Evolutionary conservation across 2,888 invertebrate genomes (phyloP).

Genomic region (Drosophila maculinotata): DNA sequence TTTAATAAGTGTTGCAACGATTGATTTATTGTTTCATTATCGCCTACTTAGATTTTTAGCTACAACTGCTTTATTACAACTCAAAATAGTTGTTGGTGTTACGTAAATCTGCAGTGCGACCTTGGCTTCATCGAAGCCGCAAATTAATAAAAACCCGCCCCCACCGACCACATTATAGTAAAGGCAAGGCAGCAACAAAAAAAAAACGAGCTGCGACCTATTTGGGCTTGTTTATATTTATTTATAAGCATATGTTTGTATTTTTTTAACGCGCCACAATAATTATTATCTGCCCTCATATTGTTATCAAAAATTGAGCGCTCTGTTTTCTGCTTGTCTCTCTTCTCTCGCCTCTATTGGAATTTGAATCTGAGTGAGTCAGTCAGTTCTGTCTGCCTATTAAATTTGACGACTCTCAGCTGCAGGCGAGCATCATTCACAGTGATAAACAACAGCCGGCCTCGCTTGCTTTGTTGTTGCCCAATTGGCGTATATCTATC

Average conservation of each 20-base stretch:
- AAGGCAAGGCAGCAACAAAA: conserved; percentile 7
- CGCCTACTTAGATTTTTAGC: conserved; percentile 19
- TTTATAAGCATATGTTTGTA: conserved; percentile 45
- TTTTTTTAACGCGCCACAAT: conserved; percentile 26
- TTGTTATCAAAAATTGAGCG: conserved; percentile 45
- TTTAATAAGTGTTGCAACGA: conserved; percentile 50
- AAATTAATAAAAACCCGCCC: conserved; percentile 28
- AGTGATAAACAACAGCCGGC: conserved; percentile 47
- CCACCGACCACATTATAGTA: conserved; percentile 4
- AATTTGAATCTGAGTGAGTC: conserved; percentile 40
- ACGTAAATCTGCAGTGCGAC: conserved; percentile 41
- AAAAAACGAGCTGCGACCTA: conserved; percentile 9
- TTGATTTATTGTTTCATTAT: conserved; percentile 32
- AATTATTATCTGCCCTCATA: conserved; percentile 21
- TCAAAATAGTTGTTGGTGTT: conserved; percentile 26
- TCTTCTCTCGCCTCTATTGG: too few relatives aligned
- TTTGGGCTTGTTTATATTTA: conserved; percentile 43
- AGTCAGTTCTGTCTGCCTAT: conserved; percentile 28
- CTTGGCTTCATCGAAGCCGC: conserved; percentile 51
- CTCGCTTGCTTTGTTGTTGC: conserved; percentile 35
- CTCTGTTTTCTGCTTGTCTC: conserved; percentile 23
- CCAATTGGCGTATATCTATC: conserved; percentile 27
- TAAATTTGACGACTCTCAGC: conserved; percentile 16
- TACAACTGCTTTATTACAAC: conserved; percentile 29
- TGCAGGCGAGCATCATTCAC: conserved; percentile 10